These are phyloP conservation scores for Melanaphis sacchari DNA, from an alignment of 1,140 invertebrate genomes.

Conservation along the genomic window DNA sequence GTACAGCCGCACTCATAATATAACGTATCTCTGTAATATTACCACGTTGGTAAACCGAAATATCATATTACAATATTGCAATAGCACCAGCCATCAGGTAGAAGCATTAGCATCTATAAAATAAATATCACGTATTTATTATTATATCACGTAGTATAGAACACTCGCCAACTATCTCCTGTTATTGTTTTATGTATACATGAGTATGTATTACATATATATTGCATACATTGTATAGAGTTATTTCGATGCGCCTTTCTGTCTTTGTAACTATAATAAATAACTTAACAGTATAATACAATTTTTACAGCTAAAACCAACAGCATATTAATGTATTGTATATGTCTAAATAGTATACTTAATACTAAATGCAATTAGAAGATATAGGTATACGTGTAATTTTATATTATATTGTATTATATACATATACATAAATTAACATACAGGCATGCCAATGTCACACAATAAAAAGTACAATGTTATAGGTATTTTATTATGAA, in stretches of 20 bases:
- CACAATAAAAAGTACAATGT: background rate
- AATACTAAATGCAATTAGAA: background rate
- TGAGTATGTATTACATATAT: too few relatives aligned
- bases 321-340: background rate
- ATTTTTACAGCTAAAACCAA: background rate
- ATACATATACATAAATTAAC: background rate
- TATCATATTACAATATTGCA: background rate
- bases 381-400: background rate
- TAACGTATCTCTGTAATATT: background rate
- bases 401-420: background rate
- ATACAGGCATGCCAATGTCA: background rate
- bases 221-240: background rate
- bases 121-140: conserved; percentile 6
- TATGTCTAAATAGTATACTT: background rate
- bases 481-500: background rate
- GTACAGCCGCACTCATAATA: background rate
- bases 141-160: background rate
- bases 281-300: background rate
- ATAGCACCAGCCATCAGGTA: background rate
- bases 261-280: background rate
- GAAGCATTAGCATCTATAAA: background rate
- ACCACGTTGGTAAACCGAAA: background rate
- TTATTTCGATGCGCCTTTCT: background rate
- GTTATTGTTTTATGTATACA: background rate
- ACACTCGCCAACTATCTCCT: background rate